Evolutionary conservation across 2,888 invertebrate genomes (phyloP).

Genomic region (Drosophila buzzatii): DNA sequence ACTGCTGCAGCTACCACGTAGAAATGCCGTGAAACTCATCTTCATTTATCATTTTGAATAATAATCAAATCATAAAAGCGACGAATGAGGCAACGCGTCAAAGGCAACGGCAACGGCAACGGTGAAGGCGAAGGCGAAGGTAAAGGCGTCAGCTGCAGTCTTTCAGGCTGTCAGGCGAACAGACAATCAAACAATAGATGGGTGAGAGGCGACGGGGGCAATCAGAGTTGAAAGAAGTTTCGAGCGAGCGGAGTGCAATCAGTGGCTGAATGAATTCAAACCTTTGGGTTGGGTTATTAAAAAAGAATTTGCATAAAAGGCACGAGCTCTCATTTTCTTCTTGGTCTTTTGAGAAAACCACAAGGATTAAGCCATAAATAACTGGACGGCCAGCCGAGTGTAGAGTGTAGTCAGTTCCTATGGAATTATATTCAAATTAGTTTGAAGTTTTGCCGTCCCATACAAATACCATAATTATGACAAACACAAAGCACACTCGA

Average conservation of each 20-base stretch:
- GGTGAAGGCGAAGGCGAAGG: neutral
- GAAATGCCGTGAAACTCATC: conserved; percentile 56
- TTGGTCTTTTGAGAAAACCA: conserved; percentile 30
- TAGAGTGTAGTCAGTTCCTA: conserved; percentile 49
- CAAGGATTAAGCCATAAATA: conserved; percentile 82
- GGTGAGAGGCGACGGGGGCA: neutral
- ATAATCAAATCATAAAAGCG: conserved; percentile 79
- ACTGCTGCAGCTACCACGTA: conserved; percentile 65
- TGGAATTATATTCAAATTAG: conserved; percentile 82
- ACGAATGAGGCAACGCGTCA: conserved; percentile 47
- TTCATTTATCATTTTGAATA: conserved; percentile 82
- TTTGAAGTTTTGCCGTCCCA: conserved; percentile 68
- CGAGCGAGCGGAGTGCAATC: conserved; percentile 44
- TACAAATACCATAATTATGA: conserved; percentile 74
- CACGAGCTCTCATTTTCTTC: conserved; percentile 52
- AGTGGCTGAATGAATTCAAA: conserved; percentile 31
- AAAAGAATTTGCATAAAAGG: conserved; percentile 82
- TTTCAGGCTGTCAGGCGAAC: conserved; percentile 39
- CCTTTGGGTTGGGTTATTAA: conserved; percentile 71
- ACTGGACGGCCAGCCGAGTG: conserved; percentile 18
- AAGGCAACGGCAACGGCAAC: conserved; percentile 46
- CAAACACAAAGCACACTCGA: conserved; percentile 43
- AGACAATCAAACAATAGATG: conserved; percentile 38
- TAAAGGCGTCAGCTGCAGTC: conserved; percentile 37
- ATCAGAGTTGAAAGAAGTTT: neutral